Conservation (phyloP, 2,888 invertebrate genomes). For the Lepas anatifera region DNA sequence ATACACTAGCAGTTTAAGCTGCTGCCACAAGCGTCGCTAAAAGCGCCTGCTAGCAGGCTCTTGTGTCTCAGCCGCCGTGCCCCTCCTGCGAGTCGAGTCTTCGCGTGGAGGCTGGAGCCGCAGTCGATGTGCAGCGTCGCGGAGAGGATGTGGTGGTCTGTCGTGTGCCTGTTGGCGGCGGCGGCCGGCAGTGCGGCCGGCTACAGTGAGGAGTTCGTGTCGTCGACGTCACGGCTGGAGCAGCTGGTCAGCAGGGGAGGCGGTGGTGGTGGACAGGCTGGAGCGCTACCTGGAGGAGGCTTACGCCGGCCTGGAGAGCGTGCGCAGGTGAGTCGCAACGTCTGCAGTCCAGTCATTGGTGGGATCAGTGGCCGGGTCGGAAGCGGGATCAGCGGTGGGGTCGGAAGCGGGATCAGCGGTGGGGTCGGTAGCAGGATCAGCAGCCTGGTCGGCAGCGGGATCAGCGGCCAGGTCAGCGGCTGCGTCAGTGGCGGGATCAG, state of each 20-base stretch:
- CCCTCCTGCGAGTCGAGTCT: too few species aligned
- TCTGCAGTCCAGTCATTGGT: too few species aligned
- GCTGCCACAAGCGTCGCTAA: too few species aligned
- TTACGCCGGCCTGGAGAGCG: not conserved
- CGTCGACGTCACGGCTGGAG: not conserved
- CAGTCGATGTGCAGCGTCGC: conserved; percentile 14
- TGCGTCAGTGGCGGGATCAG: too few species aligned
- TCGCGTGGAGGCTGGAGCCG: conserved; percentile 18
- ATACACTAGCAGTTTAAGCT: not conserved
- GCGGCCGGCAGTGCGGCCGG: not conserved
- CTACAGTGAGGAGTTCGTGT: not conserved
- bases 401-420: too few species aligned
- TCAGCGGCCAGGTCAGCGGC: too few species aligned
- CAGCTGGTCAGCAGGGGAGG: not conserved
- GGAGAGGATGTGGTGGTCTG: not conserved
- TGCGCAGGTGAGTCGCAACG: not conserved
- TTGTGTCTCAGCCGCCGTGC: conserved; percentile 19
- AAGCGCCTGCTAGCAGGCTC: conserved; percentile 17
- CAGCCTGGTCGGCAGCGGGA: too few species aligned
- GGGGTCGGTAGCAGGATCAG: too few species aligned
- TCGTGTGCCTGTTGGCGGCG: not conserved
- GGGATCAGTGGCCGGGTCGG: too few species aligned
- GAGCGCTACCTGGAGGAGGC: conserved; percentile 3
- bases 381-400: too few species aligned
- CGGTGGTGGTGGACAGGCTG: not conserved